phyloP scores from a whole-genome alignment of 2,888 invertebrate genomes.

The Coleophora flavipennella region DNA sequence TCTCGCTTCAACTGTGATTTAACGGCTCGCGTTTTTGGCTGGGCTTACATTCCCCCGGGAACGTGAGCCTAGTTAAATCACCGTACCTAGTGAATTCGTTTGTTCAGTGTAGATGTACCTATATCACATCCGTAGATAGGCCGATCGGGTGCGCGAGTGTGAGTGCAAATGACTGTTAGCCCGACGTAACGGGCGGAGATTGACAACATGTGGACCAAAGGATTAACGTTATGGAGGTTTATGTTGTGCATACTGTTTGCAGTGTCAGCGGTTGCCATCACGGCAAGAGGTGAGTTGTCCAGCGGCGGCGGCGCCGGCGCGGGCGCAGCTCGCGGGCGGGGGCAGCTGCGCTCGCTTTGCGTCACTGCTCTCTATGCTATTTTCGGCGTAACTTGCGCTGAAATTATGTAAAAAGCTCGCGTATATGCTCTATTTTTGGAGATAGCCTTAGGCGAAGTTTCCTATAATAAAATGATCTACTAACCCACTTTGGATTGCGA shows the following conservation, averaged over 20 bases:
- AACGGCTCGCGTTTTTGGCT: slow-evolving; percentile 36
- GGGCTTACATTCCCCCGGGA: slow-evolving; percentile 49
- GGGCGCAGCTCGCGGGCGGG: slow-evolving; percentile 12
- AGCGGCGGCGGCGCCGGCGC: slow-evolving; percentile 21
- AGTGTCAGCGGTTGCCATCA: slow-evolving; percentile 52
- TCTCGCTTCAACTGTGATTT: slow-evolving; percentile 32
- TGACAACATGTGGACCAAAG: slow-evolving; percentile 67
- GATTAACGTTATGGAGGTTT: slow-evolving; percentile 66
- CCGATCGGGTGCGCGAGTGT: slow-evolving; percentile 67
- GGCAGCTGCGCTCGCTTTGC: slow-evolving; percentile 43
- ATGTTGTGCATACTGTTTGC: slow-evolving; percentile 63
- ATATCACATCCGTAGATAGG: slow-evolving; percentile 49
- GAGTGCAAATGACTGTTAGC: slow-evolving; percentile 70
- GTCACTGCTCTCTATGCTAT: slow-evolving; percentile 62
- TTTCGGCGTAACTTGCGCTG: slow-evolving; percentile 69
- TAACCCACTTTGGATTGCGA: slow-evolving; percentile 36
- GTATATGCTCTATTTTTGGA: slow-evolving; percentile 67
- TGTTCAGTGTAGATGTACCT: slow-evolving; percentile 56
- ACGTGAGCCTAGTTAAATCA: slow-evolving; percentile 40
- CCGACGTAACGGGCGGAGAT: slow-evolving; percentile 57
- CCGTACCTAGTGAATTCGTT: slow-evolving; percentile 20
- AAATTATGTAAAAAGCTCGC: slow-evolving; percentile 73
- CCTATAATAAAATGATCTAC: slow-evolving; percentile 50
- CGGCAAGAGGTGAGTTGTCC: slow-evolving; percentile 58
- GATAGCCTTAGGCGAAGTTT: slow-evolving; percentile 59